Evolutionary conservation across 2,888 invertebrate genomes (phyloP).

Genomic region (Ormyrus thymus): DNA sequence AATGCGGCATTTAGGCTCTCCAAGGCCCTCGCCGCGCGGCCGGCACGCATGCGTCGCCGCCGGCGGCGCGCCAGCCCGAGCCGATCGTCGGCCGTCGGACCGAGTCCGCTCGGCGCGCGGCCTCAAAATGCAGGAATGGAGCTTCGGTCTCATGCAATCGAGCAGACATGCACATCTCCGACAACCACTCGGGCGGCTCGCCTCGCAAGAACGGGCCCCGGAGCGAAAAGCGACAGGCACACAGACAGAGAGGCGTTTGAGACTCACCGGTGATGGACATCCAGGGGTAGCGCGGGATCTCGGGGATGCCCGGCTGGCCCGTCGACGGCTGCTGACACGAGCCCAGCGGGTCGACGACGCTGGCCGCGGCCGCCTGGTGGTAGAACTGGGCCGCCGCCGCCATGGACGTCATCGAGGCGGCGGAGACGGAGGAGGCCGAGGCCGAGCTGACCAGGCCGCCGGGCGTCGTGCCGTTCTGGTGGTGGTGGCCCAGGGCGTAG

Average conservation of each 20-base stretch:
- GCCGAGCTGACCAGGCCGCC: conserved; percentile 75
- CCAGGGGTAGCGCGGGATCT: conserved; percentile 96
- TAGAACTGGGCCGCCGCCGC: conserved; percentile 92
- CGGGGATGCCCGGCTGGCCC: conserved; percentile 89
- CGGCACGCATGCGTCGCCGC: conserved; percentile 5
- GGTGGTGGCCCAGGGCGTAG: conserved; percentile 85
- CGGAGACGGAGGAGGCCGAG: conserved; percentile 82
- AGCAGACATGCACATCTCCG: too few relatives aligned
- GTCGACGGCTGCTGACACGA: conserved; percentile 87
- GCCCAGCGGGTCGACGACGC: conserved; percentile 88
- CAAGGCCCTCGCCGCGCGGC: too few relatives aligned
- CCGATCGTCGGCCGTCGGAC: conserved; percentile 47
- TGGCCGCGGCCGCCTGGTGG: conserved; percentile 86
- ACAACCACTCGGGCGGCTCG: not conserved
- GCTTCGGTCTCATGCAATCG: conserved; percentile 41
- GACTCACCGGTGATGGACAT: conserved; percentile 96
- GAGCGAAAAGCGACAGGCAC: not conserved
- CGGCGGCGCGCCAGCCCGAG: not conserved
- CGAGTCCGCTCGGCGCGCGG: not conserved
- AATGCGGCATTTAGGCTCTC: not conserved
- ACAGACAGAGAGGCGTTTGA: not conserved
- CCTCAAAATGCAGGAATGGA: conserved; percentile 39
- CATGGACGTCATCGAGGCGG: conserved; percentile 79
- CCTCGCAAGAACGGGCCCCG: not conserved
- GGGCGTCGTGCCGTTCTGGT: conserved; percentile 80